phyloP scores from a whole-genome alignment of 2,888 invertebrate species.

The Pachliopta kotzebuea region DNA sequence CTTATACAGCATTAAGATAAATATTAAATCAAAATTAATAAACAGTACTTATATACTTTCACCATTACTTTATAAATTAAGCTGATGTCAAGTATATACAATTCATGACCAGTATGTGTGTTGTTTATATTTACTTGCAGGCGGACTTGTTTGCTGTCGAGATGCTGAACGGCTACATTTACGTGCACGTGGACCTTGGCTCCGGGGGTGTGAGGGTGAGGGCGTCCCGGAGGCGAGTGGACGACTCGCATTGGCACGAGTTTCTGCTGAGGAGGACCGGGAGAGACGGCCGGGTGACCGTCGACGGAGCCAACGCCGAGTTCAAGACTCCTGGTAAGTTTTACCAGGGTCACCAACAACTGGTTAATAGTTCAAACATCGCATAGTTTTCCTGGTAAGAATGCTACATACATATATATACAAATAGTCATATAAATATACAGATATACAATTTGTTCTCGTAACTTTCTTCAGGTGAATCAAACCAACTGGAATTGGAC shows the following conservation, averaged over 20 bases:
- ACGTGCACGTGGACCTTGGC: slow-evolving; percentile 94
- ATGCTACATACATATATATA: too few species aligned
- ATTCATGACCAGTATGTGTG: too few species aligned
- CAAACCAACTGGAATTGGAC: slow-evolving; percentile 92
- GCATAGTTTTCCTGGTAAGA: not conserved
- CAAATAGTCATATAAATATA: too few species aligned
- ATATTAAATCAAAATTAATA: too few species aligned
- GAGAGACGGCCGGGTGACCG: slow-evolving; percentile 92
- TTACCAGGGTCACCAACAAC: not conserved
- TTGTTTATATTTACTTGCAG: slow-evolving; percentile 61
- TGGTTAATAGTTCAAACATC: not conserved
- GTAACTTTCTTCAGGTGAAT: slow-evolving; percentile 83
- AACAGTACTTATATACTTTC: too few species aligned
- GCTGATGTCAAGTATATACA: too few species aligned
- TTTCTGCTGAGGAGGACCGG: slow-evolving; percentile 91
- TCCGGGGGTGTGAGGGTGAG: slow-evolving; percentile 93
- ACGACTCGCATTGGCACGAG: slow-evolving; percentile 96
- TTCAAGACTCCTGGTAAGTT: slow-evolving; percentile 90
- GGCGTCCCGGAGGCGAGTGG: slow-evolving; percentile 89
- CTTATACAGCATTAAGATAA: too few species aligned
- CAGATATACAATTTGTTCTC: not conserved
- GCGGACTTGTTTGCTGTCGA: slow-evolving; percentile 97
- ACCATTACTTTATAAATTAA: too few species aligned
- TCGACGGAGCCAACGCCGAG: slow-evolving; percentile 93
- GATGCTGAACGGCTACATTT: slow-evolving; percentile 95